These are phyloP conservation scores for Erannis defoliaria DNA, from an alignment of 2,888 invertebrate genomes.

Conservation along the genomic window DNA sequence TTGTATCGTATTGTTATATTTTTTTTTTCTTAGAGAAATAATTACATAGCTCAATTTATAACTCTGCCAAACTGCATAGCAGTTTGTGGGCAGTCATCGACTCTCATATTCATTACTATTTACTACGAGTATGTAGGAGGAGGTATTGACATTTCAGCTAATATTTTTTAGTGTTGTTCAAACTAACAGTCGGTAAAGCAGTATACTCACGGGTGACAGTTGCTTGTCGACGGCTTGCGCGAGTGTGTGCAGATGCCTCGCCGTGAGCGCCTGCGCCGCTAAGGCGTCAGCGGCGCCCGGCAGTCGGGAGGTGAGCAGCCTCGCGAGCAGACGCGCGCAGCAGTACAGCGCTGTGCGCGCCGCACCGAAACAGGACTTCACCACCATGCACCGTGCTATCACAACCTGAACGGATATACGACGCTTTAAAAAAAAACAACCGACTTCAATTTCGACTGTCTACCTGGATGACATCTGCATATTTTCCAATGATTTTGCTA, in stretches of 20 bases:
- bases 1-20: no score
- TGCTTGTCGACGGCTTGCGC: slow-evolving; percentile 81
- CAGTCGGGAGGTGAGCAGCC: slow-evolving; percentile 56
- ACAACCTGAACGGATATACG: slow-evolving; percentile 63
- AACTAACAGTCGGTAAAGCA: not conserved
- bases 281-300: slow-evolving; percentile 64
- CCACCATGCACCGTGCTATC: slow-evolving; percentile 79
- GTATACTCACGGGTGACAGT: slow-evolving; percentile 42
- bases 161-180: no score
- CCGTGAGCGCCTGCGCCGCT: slow-evolving; percentile 87
- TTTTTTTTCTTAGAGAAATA: no score
- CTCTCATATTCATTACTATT: no score
- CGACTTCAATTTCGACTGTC: no score
- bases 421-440: not conserved
- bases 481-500: no score
- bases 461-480: no score
- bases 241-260: slow-evolving; percentile 89
- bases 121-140: no score
- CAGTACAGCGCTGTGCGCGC: slow-evolving; percentile 65
- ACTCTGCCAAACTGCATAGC: no score
- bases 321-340: slow-evolving; percentile 66
- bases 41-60: no score
- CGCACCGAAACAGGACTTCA: slow-evolving; percentile 60
- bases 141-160: no score
- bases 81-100: no score